Evolutionary conservation across 2,113 vertebrate genomes (phyloP).

Genomic region (Eretmodus cyanostictus): DNA sequence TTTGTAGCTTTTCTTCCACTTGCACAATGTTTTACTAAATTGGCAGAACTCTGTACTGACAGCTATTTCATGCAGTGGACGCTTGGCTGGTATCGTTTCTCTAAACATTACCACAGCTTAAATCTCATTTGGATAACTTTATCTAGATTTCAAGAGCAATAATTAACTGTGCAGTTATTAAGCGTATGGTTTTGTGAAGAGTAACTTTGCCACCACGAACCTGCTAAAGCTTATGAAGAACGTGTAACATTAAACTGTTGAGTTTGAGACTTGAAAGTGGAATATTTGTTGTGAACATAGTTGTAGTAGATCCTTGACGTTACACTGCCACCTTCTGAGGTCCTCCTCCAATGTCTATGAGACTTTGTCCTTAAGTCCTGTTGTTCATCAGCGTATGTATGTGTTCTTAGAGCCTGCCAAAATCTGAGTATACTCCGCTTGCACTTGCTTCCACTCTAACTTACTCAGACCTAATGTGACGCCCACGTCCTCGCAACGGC

Average conservation of each 20-base stretch:
- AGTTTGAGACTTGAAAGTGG: background rate
- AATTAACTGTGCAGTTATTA: background rate
- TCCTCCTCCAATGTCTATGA: background rate
- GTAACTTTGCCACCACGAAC: background rate
- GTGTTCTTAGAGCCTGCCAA: background rate
- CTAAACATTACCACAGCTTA: background rate
- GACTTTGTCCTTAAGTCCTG: background rate
- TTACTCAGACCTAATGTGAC: background rate
- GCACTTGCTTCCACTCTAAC: background rate
- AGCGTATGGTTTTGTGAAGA: background rate
- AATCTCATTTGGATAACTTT: background rate
- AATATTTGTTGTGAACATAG: background rate
- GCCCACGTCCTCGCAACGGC: fast-evolving
- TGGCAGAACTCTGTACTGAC: background rate
- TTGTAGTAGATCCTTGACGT: background rate
- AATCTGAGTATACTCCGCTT: fast-evolving
- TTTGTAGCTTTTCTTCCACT: background rate
- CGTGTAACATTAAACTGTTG: background rate
- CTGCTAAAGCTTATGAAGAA: background rate
- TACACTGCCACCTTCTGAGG: background rate
- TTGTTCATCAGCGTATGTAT: background rate
- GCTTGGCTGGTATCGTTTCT: background rate
- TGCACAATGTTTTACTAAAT: background rate
- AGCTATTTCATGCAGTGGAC: background rate
- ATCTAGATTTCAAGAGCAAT: background rate